Conservation (phyloP, 2,888 invertebrate genomes). For the Eubasilissa splendida region DNA sequence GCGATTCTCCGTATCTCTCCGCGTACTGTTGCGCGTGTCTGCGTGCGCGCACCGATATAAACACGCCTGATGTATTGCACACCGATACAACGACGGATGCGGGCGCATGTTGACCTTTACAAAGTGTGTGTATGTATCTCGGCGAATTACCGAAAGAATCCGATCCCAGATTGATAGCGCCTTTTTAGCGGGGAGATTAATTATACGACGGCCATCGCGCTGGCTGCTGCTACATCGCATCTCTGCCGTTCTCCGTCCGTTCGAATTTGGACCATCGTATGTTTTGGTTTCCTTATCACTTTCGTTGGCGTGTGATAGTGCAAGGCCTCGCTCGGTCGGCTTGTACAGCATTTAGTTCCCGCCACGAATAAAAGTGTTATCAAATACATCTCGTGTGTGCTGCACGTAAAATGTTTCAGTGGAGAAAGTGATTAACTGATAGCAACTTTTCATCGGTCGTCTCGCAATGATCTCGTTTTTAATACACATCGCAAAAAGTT, state of each 20-base stretch:
- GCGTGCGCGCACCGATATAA: slow-evolving; percentile 10
- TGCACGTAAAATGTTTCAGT: not conserved
- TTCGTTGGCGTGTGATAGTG: slow-evolving; percentile 14
- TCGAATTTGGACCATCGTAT: slow-evolving; percentile 8
- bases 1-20: not conserved
- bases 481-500: no score
- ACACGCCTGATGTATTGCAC: not conserved
- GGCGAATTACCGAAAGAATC: slow-evolving; percentile 37
- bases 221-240: not conserved
- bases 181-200: slow-evolving; percentile 36
- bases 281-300: slow-evolving; percentile 19
- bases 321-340: not conserved
- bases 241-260: not conserved
- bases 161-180: slow-evolving; percentile 35
- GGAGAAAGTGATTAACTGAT: slow-evolving; percentile 31
- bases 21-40: not conserved
- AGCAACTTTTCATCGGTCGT: not conserved
- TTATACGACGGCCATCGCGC: slow-evolving; percentile 20
- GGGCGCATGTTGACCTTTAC: slow-evolving; percentile 38
- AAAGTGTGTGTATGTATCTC: slow-evolving; percentile 16
- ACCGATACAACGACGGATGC: not conserved
- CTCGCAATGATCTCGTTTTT: no score
- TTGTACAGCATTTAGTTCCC: not conserved
- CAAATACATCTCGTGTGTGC: not conserved
- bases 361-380: not conserved